Base-by-base conservation (phyloP, 2,888 invertebrate species). In the Drosophila mayaguana region DNA sequence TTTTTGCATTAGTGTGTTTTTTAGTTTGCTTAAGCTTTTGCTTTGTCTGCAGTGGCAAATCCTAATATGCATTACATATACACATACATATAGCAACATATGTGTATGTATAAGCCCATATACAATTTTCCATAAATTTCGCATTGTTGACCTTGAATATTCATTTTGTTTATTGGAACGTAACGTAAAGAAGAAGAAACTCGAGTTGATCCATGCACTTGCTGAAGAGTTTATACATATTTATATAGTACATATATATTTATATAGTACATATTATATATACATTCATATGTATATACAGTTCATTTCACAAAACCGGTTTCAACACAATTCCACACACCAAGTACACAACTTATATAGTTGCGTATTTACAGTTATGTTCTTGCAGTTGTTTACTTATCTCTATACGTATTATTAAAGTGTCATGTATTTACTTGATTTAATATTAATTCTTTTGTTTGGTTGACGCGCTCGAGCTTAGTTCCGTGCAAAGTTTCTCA, bases 401-500 rank as follows among this genome's bases (percentile, higher is more conserved):
- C 9, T 46, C 8, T 50, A 8, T 43, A 7, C 11, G 40, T 43
- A 12, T 53, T 59, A n/a, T 53, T 46, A 38, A 62, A 36, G 40
- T 43, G 57, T n/a, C 22, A 46, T 53, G 51, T 75, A 78, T 64
- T 79, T 73, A 62, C 62, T 57, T 79, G 72, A 60, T 45, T 64
- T 16, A 40, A 48, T 42, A 50, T 55, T 66, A 62, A 40, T 63
- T 66, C 63, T 38, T 67, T 51, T 55, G 59, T 56, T 68, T 65
- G 45, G 11, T 38, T 25, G 42, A 63, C 82, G 89, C 88, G 75
- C 28, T 55, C 57, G 69, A 40, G 61, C 67, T 89, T 76, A 78
- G 78, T 75, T 73, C 75, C 81, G 83, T 71, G 69, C 85, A 80
- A 87, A 83, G 88, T 79, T 80, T 80, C 79, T 73, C 68, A 76